Conservation (phyloP, 2,113 vertebrate genomes). For the Dolichallabes microphthalmus region DNA sequence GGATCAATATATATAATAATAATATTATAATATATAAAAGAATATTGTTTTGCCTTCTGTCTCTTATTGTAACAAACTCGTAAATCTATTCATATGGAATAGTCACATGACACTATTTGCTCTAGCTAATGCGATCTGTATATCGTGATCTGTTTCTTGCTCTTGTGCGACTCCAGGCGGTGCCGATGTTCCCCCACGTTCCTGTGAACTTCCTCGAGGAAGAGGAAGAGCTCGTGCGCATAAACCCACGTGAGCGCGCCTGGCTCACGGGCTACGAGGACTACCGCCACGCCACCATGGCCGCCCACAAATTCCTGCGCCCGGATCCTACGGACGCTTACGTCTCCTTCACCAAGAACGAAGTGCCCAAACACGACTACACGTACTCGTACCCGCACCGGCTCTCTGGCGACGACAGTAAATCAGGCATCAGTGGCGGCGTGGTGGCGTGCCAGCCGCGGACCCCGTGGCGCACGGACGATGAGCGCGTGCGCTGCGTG, state of each 20-base stretch:
- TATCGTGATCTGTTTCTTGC: neutral
- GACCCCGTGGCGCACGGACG: conserved; percentile 69
- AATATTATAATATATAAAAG: too few species aligned
- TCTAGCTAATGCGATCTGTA: neutral
- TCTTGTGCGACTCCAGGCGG: conserved; percentile 52
- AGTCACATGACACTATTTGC: neutral
- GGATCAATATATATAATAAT: too few species aligned
- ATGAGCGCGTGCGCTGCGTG: conserved; percentile 82
- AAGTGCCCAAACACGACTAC: conserved; percentile 85
- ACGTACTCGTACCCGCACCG: conserved; percentile 80
- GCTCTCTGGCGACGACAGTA: conserved; percentile 65
- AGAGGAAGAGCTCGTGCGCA: conserved; percentile 88
- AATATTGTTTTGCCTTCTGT: neutral
- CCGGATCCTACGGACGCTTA: conserved; percentile 78
- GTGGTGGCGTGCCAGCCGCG: conserved; percentile 86
- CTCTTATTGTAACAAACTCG: neutral
- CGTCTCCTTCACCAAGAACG: conserved; percentile 84
- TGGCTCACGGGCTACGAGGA: conserved; percentile 95
- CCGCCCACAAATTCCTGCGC: conserved; percentile 70
- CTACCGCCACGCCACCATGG: conserved; percentile 81
- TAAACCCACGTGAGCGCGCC: conserved; percentile 86
- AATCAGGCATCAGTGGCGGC: conserved; percentile 68
- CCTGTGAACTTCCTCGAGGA: conserved; percentile 87
- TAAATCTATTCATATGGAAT: neutral
- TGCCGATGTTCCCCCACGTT: conserved; percentile 75